Conservation (phyloP, 2,113 vertebrate genomes). For the Carassius auratus region DNA sequence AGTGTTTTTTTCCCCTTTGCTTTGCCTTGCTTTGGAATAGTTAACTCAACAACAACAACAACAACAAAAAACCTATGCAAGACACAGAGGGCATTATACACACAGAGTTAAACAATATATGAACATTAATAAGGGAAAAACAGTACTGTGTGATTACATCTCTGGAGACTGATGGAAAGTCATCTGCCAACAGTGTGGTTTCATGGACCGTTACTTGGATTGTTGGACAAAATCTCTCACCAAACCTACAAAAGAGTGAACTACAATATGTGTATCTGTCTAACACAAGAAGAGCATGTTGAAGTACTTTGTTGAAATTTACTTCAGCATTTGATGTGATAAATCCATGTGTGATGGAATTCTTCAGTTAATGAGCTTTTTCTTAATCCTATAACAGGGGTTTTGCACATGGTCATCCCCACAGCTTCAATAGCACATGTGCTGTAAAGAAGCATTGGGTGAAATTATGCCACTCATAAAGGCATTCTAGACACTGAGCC, state of each 20-base stretch:
- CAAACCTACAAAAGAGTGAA: neutral
- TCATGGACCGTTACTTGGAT: neutral
- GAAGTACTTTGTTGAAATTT: slow-evolving; percentile 23
- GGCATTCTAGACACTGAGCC: neutral
- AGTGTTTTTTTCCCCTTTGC: too few relatives aligned
- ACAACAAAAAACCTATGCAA: neutral
- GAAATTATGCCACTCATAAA: slow-evolving; percentile 38
- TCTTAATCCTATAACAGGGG: slow-evolving; percentile 18
- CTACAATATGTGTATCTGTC: neutral
- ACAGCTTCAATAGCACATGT: slow-evolving; percentile 14
- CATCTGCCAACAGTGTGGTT: neutral
- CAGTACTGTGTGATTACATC: neutral
- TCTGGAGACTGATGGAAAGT: neutral
- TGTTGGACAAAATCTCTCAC: neutral
- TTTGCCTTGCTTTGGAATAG: too few relatives aligned
- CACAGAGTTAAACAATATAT: neutral
- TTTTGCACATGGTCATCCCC: slow-evolving; percentile 5
- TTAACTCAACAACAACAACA: neutral
- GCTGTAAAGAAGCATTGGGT: neutral
- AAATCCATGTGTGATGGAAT: slow-evolving; percentile 28
- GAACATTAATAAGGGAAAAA: slow-evolving; percentile 5
- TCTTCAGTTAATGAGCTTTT: slow-evolving; percentile 23
- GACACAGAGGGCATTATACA: neutral
- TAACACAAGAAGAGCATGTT: slow-evolving; percentile 1
- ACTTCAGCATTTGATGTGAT: slow-evolving; percentile 26